Conservation (phyloP, 2,113 vertebrate species). For the Cottus gobio region DNA sequence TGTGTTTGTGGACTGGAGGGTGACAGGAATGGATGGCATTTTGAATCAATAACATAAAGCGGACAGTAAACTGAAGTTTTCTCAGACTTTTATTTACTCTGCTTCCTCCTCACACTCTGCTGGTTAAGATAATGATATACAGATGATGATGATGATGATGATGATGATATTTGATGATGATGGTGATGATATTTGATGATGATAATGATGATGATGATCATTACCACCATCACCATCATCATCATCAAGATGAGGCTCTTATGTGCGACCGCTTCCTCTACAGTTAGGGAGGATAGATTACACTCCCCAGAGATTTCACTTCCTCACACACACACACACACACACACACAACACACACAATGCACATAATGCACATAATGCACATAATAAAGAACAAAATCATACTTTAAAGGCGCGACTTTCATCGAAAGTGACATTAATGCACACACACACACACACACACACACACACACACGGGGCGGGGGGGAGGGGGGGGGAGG, state of each 20-base stretch:
- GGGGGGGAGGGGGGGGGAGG: no score
- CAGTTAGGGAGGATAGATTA: slow-evolving; percentile 38
- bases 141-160: slow-evolving; percentile 15
- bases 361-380: no score
- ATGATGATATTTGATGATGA: slow-evolving; percentile 32
- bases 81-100: not conserved
- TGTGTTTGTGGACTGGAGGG: not conserved
- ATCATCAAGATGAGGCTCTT: slow-evolving; percentile 29
- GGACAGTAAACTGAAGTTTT: not conserved
- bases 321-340: not conserved
- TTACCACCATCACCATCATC: slow-evolving; percentile 26
- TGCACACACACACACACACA: not conserved
- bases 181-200: slow-evolving; percentile 23
- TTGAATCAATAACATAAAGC: no score
- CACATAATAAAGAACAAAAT: not conserved
- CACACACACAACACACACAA: no score
- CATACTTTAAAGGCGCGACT: not conserved
- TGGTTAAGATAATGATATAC: slow-evolving; percentile 45
- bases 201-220: slow-evolving; percentile 19
- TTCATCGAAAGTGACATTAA: slow-evolving; percentile 7
- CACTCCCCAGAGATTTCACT: slow-evolving; percentile 13
- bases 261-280: slow-evolving; percentile 18
- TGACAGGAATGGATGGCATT: slow-evolving; percentile 5
- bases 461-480: not conserved
- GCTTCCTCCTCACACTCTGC: slow-evolving; percentile 4